These are phyloP conservation scores for Cordilura impudica DNA, from an alignment of 2,888 invertebrate species.

Conservation along the genomic window DNA sequence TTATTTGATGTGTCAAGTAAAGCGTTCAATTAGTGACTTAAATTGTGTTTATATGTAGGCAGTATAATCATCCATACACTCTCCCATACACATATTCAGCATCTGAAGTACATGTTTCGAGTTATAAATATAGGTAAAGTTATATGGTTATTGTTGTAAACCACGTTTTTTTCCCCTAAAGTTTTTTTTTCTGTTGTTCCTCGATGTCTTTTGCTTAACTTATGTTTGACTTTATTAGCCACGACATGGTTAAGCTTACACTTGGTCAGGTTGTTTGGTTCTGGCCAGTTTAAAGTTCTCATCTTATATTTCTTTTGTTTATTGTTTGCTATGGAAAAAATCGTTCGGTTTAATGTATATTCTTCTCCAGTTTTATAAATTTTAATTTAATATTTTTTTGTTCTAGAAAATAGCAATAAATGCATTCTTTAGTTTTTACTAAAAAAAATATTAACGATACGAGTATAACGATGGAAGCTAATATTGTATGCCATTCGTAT, in stretches of 20 bases:
- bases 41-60: conserved; percentile 71
- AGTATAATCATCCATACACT: conserved; percentile 16
- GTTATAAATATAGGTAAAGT: conserved; percentile 63
- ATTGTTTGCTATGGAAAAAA: conserved; percentile 33
- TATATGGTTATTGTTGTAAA: conserved; percentile 61
- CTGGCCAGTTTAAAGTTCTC: conserved; percentile 39
- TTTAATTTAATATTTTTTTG: conserved; percentile 60
- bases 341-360: conserved; percentile 24
- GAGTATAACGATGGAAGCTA: conserved; percentile 5
- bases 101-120: conserved; percentile 53
- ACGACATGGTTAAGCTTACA: conserved; percentile 60
- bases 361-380: conserved; percentile 48
- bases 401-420: conserved; percentile 48
- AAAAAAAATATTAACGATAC: conserved; percentile 3
- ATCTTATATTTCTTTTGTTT: conserved; percentile 53
- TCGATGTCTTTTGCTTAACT: conserved; percentile 52
- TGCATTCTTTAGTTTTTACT: conserved; percentile 40
- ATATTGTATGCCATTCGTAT: conserved; percentile 57
- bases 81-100: conserved; percentile 4
- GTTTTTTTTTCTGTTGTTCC: conserved; percentile 28
- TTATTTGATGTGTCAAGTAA: conserved; percentile 78
- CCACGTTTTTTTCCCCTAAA: conserved; percentile 31
- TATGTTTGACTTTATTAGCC: conserved; percentile 65
- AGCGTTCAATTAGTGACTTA: conserved; percentile 78
- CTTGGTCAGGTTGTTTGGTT: conserved; percentile 42